Evolutionary conservation across 2,888 invertebrate genomes (phyloP).

Genomic region (Ectobius pallidus): DNA sequence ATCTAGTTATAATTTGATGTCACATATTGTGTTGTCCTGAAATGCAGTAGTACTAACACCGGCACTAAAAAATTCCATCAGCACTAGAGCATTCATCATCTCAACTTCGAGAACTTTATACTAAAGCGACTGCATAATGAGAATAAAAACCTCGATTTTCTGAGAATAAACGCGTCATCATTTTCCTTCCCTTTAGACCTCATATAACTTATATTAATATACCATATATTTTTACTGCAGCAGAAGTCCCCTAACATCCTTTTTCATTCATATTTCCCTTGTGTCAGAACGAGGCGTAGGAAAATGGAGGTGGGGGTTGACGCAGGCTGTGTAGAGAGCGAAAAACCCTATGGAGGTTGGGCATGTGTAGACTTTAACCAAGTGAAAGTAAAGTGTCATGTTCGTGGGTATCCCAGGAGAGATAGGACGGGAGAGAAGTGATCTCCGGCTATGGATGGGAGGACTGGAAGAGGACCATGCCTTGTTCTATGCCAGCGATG

Average conservation of each 20-base stretch:
- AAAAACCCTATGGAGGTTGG: constrained; percentile 1
- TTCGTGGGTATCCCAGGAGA: constrained; percentile 25
- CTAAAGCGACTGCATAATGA: background rate
- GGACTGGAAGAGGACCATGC: constrained; percentile 8
- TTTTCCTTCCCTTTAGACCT: background rate
- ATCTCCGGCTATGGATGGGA: background rate
- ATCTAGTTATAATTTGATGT: no score
- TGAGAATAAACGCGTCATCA: background rate
- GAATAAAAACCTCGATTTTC: background rate
- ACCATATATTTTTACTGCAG: background rate
- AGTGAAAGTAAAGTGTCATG: constrained; percentile 40
- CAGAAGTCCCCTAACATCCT: constrained; percentile 3
- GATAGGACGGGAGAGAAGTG: constrained; percentile 3
- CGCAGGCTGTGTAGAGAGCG: constrained; percentile 8
- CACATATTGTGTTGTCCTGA: no score
- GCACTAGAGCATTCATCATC: no score
- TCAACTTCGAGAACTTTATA: no score
- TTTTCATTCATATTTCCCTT: constrained; percentile 28
- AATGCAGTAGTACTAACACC: no score
- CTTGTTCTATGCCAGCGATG: constrained; percentile 28
- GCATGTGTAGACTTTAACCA: constrained; percentile 22
- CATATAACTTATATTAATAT: background rate
- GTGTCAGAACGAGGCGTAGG: constrained; percentile 5
- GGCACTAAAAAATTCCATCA: no score
- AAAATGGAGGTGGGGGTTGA: no score